These are phyloP conservation scores for Macaca nemestrina DNA, from an alignment of 2,113 vertebrate species.

Conservation along the genomic window DNA sequence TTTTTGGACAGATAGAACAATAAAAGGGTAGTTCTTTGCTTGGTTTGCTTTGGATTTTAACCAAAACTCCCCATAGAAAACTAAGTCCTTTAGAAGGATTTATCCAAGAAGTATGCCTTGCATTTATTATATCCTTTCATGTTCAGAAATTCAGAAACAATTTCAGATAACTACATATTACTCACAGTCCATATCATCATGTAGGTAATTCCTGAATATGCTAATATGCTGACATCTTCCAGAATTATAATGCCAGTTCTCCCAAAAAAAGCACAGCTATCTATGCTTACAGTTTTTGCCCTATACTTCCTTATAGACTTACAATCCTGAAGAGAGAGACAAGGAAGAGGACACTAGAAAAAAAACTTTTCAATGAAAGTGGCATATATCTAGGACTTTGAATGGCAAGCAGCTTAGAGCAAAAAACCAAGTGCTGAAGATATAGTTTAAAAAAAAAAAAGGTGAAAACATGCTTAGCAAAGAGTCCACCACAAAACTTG, in stretches of 20 bases:
- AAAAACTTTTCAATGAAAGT: neutral
- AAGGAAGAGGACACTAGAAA: neutral
- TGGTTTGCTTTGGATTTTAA: slow-evolving; percentile 10
- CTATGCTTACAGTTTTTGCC: neutral
- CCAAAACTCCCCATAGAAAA: neutral
- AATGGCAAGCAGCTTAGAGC: neutral
- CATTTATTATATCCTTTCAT: neutral
- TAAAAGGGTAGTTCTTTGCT: neutral
- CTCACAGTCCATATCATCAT: neutral
- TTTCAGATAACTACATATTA: neutral
- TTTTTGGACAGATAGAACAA: neutral
- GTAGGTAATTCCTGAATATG: neutral
- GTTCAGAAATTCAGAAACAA: neutral
- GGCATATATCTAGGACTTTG: neutral
- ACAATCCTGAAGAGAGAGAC: neutral
- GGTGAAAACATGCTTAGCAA: neutral
- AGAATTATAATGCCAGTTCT: neutral
- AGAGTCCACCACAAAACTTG: neutral
- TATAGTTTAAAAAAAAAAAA: neutral
- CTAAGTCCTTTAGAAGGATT: neutral
- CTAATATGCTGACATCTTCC: neutral
- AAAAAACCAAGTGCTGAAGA: neutral
- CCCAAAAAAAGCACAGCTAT: neutral
- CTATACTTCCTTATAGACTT: neutral
- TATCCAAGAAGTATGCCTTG: neutral